These are phyloP conservation scores for Deroplatys truncata DNA, from an alignment of 2,888 invertebrate species.

Conservation along the genomic window DNA sequence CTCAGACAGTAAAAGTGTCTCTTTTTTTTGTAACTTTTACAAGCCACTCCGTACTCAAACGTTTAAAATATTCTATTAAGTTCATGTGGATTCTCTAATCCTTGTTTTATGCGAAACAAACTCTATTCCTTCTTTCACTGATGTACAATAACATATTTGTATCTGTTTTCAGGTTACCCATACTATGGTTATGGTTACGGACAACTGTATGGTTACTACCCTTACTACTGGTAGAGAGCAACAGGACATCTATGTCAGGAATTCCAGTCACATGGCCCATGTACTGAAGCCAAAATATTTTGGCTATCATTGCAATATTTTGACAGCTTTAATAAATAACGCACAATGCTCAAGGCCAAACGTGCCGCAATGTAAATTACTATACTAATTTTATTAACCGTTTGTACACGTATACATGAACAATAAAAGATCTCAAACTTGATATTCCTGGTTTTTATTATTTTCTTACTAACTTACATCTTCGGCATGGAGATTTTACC, in stretches of 20 bases:
- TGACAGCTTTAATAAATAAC: neutral
- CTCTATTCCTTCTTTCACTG: too few species aligned
- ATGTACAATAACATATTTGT: neutral
- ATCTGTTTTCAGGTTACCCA: neutral
- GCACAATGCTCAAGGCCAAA: neutral
- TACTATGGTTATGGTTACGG: slow-evolving; percentile 22
- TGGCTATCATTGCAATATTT: neutral
- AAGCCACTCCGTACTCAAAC: too few species aligned
- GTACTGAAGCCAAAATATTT: neutral
- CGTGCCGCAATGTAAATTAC: neutral
- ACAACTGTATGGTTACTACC: slow-evolving; percentile 11
- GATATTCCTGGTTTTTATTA: neutral
- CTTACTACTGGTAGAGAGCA: neutral
- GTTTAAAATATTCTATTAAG: too few species aligned
- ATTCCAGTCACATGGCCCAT: neutral
- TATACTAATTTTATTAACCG: neutral
- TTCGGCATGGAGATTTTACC: too few species aligned
- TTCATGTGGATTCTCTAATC: too few species aligned
- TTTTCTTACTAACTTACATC: too few species aligned
- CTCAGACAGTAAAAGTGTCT: too few species aligned
- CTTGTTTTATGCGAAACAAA: too few species aligned
- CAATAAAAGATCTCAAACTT: neutral
- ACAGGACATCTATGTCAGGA: neutral
- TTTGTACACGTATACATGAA: neutral
- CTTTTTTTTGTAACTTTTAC: too few species aligned